Conservation (phyloP, 2,888 invertebrate species). For the Melolontha melolontha region DNA sequence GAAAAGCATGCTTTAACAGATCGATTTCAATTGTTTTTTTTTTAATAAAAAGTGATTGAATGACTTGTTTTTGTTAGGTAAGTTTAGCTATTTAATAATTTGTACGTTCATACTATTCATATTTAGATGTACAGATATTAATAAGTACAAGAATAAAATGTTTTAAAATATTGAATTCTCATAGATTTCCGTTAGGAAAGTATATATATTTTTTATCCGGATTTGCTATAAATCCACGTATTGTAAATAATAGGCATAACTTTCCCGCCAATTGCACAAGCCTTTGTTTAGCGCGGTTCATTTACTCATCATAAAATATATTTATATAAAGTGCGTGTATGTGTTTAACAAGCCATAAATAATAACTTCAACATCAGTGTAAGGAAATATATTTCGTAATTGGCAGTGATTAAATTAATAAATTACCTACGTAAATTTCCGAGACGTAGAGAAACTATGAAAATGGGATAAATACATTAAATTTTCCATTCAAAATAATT, state of each 20-base stretch:
- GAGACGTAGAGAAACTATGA: too few species aligned
- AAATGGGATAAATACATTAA: too few species aligned
- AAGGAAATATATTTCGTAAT: background rate
- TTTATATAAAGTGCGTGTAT: slow-evolving; percentile 9
- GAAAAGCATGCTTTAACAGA: too few species aligned
- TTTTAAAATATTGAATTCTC: too few species aligned
- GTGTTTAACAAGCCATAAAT: slow-evolving; percentile 13
- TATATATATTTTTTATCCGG: background rate
- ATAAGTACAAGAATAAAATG: too few species aligned
- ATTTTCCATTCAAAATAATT: too few species aligned
- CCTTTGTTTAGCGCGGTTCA: background rate
- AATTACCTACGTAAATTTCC: too few species aligned
- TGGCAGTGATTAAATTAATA: too few species aligned
- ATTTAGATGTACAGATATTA: background rate
- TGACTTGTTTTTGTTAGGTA: background rate
- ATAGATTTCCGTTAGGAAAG: too few species aligned
- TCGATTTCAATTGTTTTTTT: background rate
- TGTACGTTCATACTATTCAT: background rate
- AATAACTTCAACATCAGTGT: background rate
- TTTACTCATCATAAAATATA: slow-evolving; percentile 7
- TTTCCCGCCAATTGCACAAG: slow-evolving; percentile 36
- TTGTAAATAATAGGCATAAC: slow-evolving; percentile 13
- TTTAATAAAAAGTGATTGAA: background rate
- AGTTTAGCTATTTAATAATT: slow-evolving; percentile 2
- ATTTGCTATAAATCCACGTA: background rate